phyloP scores from a whole-genome alignment of 2,888 invertebrate genomes.

The Frankliniella intonsa region DNA sequence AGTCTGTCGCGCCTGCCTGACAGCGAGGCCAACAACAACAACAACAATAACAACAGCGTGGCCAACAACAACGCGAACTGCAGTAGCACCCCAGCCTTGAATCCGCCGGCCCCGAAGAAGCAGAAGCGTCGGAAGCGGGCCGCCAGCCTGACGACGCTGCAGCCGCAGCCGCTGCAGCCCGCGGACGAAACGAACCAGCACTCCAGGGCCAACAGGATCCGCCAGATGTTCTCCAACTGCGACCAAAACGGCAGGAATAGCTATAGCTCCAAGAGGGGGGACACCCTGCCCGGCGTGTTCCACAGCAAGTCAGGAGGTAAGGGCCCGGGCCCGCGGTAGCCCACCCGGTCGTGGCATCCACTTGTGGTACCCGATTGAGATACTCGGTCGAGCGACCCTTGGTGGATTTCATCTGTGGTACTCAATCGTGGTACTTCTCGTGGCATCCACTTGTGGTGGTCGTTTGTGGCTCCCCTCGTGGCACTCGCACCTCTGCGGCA shows the following conservation, averaged over 20 bases:
- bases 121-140: constrained; percentile 35
- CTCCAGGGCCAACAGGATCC: constrained; percentile 41
- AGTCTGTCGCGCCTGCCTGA: constrained; percentile 36
- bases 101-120: constrained; percentile 28
- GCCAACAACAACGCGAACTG: constrained; percentile 34
- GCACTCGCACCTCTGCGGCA: too few relatives aligned
- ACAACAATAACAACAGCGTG: constrained; percentile 34
- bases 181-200: constrained; percentile 41
- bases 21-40: constrained; percentile 36
- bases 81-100: constrained; percentile 30
- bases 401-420: too few relatives aligned
- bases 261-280: constrained; percentile 37
- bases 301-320: constrained; percentile 51
- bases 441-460: too few relatives aligned
- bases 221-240: constrained; percentile 41
- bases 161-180: not conserved
- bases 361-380: too few relatives aligned
- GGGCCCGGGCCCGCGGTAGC: constrained; percentile 31
- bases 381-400: too few relatives aligned
- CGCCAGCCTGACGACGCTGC: constrained; percentile 35
- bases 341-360: not conserved
- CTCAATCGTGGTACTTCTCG: too few relatives aligned
- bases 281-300: constrained; percentile 49
- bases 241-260: constrained; percentile 35
- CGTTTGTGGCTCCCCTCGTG: too few relatives aligned